Conservation (phyloP, 2,888 invertebrate species). For the Melangyna quadrimaculata region DNA sequence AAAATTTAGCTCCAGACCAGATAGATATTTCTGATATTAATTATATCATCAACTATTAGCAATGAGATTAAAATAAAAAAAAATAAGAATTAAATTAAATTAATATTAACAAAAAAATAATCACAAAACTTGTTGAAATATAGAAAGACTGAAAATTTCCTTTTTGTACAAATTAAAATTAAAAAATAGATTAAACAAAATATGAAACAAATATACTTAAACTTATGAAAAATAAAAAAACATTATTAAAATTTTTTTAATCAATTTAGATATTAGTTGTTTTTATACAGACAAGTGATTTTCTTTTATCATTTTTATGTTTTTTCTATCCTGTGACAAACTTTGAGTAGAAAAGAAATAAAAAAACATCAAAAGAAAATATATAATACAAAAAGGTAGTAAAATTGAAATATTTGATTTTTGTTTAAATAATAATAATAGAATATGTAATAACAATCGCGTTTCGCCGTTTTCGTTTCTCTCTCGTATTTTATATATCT, state of each 20-base stretch:
- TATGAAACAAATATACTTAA: constrained; percentile 63
- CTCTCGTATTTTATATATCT: constrained; percentile 55
- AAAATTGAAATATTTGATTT: constrained; percentile 70
- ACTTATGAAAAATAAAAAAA: constrained; percentile 73
- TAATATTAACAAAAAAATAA: constrained; percentile 57
- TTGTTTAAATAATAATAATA: constrained; percentile 48
- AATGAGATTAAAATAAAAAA: constrained; percentile 36
- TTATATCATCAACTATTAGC: constrained; percentile 57
- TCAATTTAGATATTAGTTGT: constrained; percentile 59
- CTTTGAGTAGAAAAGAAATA: constrained; percentile 33
- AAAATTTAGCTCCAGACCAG: constrained; percentile 47
- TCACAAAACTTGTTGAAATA: constrained; percentile 62
- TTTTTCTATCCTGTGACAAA: constrained; percentile 35
- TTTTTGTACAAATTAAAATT: constrained; percentile 71
- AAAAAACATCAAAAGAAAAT: constrained; percentile 16
- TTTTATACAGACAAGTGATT: constrained; percentile 54
- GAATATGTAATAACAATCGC: constrained; percentile 10
- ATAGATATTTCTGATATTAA: constrained; percentile 64
- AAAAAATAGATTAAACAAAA: constrained; percentile 53
- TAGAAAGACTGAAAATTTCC: constrained; percentile 67
- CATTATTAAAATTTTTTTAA: constrained; percentile 72
- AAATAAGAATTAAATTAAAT: constrained; percentile 29
- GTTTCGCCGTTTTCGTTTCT: constrained; percentile 61
- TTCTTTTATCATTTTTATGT: constrained; percentile 17
- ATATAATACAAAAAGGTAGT: constrained; percentile 32